These are phyloP conservation scores for Macropodus opercularis DNA, from an alignment of 2,797 vertebrate genomes.

Conservation along the genomic window DNA sequence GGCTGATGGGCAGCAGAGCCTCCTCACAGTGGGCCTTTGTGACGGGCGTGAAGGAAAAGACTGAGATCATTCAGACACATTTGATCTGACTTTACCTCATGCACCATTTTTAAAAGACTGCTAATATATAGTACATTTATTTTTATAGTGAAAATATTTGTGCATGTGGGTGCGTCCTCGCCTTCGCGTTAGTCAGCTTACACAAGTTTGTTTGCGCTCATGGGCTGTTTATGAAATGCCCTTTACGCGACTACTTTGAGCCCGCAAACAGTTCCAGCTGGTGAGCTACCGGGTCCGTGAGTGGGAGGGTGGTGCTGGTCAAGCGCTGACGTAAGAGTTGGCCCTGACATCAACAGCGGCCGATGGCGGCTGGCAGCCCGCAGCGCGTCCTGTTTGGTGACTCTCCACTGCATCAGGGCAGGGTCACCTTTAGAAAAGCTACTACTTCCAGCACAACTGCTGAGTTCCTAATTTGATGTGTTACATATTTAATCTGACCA, in stretches of 20 bases:
- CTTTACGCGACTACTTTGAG: slow-evolving; percentile 72
- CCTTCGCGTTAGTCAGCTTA: slow-evolving; percentile 35
- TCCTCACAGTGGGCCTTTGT: slow-evolving; percentile 70
- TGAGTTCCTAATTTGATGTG: too few species aligned
- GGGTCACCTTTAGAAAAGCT: not conserved
- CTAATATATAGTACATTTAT: slow-evolving; percentile 24
- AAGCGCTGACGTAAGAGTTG: slow-evolving; percentile 30
- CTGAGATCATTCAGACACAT: slow-evolving; percentile 9
- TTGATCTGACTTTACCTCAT: not conserved
- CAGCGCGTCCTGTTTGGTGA: not conserved
- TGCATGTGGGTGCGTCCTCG: slow-evolving; percentile 15
- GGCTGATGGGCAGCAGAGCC: slow-evolving; percentile 23
- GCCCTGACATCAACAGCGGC: slow-evolving; percentile 4
- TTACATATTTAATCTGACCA: too few species aligned
- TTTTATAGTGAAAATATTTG: slow-evolving; percentile 49
- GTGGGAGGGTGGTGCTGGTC: slow-evolving; percentile 12
- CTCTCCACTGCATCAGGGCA: not conserved
- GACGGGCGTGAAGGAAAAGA: slow-evolving; percentile 13
- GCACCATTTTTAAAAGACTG: slow-evolving; percentile 1
- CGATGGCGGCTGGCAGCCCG: not conserved
- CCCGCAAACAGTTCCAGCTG: slow-evolving; percentile 29
- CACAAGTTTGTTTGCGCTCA: slow-evolving; percentile 61
- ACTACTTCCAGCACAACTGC: too few species aligned
- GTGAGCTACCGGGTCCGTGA: slow-evolving; percentile 36
- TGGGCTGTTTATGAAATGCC: slow-evolving; percentile 67